Base-by-base conservation (phyloP, 2,888 invertebrate genomes). In the Smittia aterrima region DNA sequence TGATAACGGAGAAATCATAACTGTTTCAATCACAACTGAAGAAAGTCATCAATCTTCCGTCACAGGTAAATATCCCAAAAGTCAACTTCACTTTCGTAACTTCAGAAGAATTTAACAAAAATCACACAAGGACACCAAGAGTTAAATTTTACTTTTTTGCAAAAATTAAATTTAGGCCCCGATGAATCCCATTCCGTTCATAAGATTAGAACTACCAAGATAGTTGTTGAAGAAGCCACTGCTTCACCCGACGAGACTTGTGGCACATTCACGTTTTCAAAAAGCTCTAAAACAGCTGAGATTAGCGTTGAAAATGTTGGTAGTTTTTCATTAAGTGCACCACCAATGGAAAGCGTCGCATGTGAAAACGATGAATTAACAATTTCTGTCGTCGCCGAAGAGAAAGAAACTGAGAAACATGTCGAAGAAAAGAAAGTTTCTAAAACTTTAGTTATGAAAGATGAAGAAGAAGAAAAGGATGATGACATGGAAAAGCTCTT, bases 111-210 rank as follows among this genome's bases (percentile, higher is more conserved):
- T n/a, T 66, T 58, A 20, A 58, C 20, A 20, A 3, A 20, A 58
- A 4, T 20, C 18, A 22, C 22, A 47, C 47, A 47, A 38, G 9
- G 4, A 47, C 47, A 11, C 4, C 47, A 6, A n/a, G 47, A 47
- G 16, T 47, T 47, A 32, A n/a, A 32, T 32, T 32, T 32, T 9
- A 3, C 32, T 32, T 32, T 32, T 9, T 32, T 9, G 32, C 32
- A 32, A 32, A 32, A 32, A 3, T 32, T 9, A 38, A 22, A 62
- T 38, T 72, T 58, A 89, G 88, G 88, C 87, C 87, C 88, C 78
- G 88, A 88, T 77, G 88, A 88, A 85, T 86, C 86, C 78, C 88
- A 86, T 82, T 86, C 86, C 77, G 85, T 88, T 82, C 87, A 88
- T 85, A 88, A 87, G 86, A 86, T 87, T 85, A 87, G 85, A 71